phyloP scores from a whole-genome alignment of 2,888 invertebrate species.

The Plebejus anna region DNA sequence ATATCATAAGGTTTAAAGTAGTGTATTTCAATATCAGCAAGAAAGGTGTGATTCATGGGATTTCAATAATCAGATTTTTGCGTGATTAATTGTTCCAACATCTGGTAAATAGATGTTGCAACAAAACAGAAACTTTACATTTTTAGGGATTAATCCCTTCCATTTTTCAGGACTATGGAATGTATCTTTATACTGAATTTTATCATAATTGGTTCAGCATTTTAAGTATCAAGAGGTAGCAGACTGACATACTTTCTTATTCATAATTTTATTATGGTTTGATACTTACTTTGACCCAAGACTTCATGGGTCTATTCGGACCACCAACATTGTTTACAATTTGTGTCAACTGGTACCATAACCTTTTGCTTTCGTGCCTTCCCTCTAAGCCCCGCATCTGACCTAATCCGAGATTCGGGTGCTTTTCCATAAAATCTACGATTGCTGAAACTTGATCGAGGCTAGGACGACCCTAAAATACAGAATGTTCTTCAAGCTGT shows the following conservation, averaged over 20 bases:
- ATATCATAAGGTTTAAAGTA: too few species aligned
- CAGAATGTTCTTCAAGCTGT: neutral
- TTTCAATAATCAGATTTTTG: neutral
- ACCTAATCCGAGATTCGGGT: conserved; percentile 59
- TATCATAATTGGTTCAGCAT: neutral
- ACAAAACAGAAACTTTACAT: too few species aligned
- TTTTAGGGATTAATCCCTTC: too few species aligned
- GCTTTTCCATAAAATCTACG: conserved; percentile 71
- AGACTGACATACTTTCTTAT: neutral
- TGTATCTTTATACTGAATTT: neutral
- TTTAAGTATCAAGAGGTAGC: neutral
- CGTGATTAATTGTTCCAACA: too few species aligned
- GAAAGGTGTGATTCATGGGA: neutral
- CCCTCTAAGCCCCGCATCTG: conserved; percentile 65
- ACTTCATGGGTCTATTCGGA: conserved; percentile 68
- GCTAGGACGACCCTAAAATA: conserved; percentile 62
- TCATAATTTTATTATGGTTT: neutral
- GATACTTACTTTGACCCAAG: conserved; percentile 66
- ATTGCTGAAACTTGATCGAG: conserved; percentile 68
- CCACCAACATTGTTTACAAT: conserved; percentile 62
- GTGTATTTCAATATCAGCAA: neutral
- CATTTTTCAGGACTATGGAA: too few species aligned
- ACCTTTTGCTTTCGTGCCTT: conserved; percentile 63
- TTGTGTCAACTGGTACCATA: conserved; percentile 64
- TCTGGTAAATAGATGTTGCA: too few species aligned